Evolutionary conservation across 2,113 vertebrate genomes (phyloP), one percentile per base, ranked within the genome.

Genomic region (Notiomystis cincta): DNA sequence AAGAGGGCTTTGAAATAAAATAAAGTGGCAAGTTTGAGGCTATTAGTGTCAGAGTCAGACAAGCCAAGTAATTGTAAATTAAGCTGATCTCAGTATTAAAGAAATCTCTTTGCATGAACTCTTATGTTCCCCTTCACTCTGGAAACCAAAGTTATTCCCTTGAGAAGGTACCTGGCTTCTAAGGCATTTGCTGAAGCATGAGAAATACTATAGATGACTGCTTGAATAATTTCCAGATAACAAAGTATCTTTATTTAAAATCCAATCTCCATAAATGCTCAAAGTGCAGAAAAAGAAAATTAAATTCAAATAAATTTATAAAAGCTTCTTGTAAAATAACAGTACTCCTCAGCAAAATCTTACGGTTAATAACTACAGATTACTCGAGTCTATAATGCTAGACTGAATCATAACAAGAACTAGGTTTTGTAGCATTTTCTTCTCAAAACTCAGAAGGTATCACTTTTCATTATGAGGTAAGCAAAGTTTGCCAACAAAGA

Each of bases 31-130:
- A 93, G 80, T 92, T 90, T 89, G 69, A 95, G 86, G 76, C 86
- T 94, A 84, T 94, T 96, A 94, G 82, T 93, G 92, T 95, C 93
- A 95, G 57, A 95, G 69, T 56, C 77, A 96, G 86, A 87, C 60
- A 69, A 92, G 67, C 51, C 83, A 82, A 71, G 64, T 56, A 94
- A 75, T 82, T 94, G 69, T 76, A 83, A 94, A 93, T 64, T 78
- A 38, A 86, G 72, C 28, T 72, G 65, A 89, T 95, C 85, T 60
- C 53, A 4, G 44, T 89, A 93, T 71, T 71, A 78, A 90, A 78
- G 47, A 89, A 86, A 86, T 56, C 67, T 53, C 64, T 93, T 88
- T 78, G 69, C 35, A 60, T 53, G 53, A 91, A 93, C 66, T 91
- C 85, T 57, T 69, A 91, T 69, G 61, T 87, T 94, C 40, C 48